Base-by-base conservation (phyloP, 2,113 vertebrate genomes). In the Cinclus cinclus region DNA sequence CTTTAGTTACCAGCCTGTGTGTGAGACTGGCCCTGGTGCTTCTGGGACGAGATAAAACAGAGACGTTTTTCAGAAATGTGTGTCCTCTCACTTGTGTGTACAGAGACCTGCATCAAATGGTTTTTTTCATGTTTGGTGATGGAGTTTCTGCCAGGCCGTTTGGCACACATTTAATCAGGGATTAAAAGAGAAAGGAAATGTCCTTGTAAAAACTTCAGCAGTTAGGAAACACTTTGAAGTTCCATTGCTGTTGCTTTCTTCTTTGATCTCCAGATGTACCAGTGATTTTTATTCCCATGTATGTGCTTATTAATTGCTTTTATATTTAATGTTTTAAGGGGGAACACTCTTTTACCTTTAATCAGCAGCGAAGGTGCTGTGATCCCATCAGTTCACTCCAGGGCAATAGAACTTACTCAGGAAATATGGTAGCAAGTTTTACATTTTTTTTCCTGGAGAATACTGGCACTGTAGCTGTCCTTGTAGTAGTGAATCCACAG, bases 141-240 rank as follows among this genome's bases (percentile, higher is more conserved):
- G 77, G 55, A 87, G 16, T 92, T 93, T 91, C 82, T 97, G 86
- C 78, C 68, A 95, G 63, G 53, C 78, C 39, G 41, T 74, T 96
- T 95, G 81, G 91, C 70, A 95, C 25, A 31, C 5, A 12, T 89
- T 93, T 89, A 90, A 73, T 83, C 52, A 37, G 42, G 62, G 33
- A 55, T 92, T 96, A 91, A 83, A 86, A 89, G 81, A 58, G 82
- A 90, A 90, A 92, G 89, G 73, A 85, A 87, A 74, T 63, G 71
- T 89, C 93, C 68, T 95, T 95, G 86, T 91, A 71, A 95, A 92
- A 91, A 94, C 49, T 71, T 89, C 12, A 83, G 58, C 56, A n/a
- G 56, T 89, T 70, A 91, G 65, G 93, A 94, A 92, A 80, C 41
- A 42, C 88, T 96, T 96, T 93, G 87, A 97, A 90, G 67, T 94